Percentiles rank a stretch among this genome's conserved stretches.
Conservation (phyloP, 2,113 vertebrate species). For the Sigmodon hispidus region DNA sequence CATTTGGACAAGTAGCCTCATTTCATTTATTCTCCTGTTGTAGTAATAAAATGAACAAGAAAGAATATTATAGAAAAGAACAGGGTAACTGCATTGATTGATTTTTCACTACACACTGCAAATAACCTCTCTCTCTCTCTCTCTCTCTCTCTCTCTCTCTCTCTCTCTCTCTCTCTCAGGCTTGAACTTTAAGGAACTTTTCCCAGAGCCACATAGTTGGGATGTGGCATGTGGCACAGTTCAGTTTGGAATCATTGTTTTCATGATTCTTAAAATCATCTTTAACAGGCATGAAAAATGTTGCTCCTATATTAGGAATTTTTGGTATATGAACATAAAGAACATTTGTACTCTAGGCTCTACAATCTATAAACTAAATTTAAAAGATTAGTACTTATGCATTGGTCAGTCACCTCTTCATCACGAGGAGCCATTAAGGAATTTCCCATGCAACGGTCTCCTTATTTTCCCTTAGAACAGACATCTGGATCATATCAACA, state of each 20-base stretch:
- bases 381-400: neutral
- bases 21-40: neutral
- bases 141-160: too few relatives aligned
- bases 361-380: neutral
- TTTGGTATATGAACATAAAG: neutral
- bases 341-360: neutral
- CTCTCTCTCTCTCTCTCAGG: too few relatives aligned
- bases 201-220: neutral
- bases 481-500: conserved; percentile 72
- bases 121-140: too few relatives aligned
- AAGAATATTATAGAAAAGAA: neutral
- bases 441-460: conserved; percentile 22
- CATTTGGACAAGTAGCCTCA: neutral
- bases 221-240: neutral
- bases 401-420: neutral
- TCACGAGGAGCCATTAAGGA: conserved; percentile 30
- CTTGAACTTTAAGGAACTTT: neutral
- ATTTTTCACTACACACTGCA: neutral
- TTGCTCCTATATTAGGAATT: neutral
- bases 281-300: neutral
- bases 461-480: conserved; percentile 24
- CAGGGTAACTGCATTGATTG: neutral
- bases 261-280: neutral
- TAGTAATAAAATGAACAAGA: neutral
- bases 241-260: neutral